Base-by-base conservation (phyloP, 2,888 invertebrate species). In the Pollenia amentaria region DNA sequence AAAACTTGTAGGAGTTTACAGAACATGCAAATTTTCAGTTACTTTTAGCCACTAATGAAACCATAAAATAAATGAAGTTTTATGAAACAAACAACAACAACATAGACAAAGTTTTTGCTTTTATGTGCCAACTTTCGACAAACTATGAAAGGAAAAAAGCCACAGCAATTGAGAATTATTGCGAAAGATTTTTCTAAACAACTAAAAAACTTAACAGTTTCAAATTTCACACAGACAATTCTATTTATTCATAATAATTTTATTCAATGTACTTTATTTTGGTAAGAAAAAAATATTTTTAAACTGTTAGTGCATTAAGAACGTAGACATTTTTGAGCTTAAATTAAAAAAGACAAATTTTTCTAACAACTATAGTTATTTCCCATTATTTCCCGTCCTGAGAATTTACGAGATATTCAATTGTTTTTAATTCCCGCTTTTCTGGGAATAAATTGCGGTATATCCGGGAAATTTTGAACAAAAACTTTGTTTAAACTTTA, bases 21-120 rank as follows among this genome's bases (percentile, higher is more conserved):
- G n/a, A 78, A 84, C 72, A 84, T 87, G 80, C 76, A 87, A 76
- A 87, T 80, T 80, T 72, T 46, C 57, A 80, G 65, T 73, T 80
- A 67, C 80, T 84, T 83, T 79, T 65, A 60, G 77, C 73, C 76
- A 72, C 77, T 84, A 87, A 87, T 84, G 84, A 87, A 87, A 84
- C 84, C 76, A 84, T 84, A 87, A 75, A 87, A 80, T 84, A 80
- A 87, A 87, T 84, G 65, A 87, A 87, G 76, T 87, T 84, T 84
- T 77, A 84, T 87, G 77, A 72, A 80, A 79, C 76, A 84, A 80
- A 72, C 69, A 73, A 83, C 55, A 75, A 83, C 65, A 60, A 67
- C 38, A 29, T 29, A 6, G 42, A 51, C 2, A 44, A 82, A 53
- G 18, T 75, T 78, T 60, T 60, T 42, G 48, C 53, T 69, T 81